Percentiles rank a stretch among this genome's conserved stretches.
Conservation (phyloP, 2,888 invertebrate genomes). For the Mylabris sibirica region DNA sequence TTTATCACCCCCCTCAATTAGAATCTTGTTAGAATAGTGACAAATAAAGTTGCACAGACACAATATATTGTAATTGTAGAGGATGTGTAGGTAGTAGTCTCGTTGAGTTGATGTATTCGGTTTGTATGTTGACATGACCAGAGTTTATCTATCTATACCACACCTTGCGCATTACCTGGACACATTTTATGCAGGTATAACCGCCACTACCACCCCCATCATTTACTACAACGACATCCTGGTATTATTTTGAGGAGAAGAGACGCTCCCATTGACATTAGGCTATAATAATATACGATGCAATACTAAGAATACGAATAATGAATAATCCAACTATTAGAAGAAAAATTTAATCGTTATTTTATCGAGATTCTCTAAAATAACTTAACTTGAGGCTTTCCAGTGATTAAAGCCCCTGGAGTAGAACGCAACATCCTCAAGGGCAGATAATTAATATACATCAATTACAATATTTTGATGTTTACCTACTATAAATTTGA, state of each 20-base stretch:
- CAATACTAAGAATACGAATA: background rate
- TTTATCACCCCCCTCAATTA: conserved; percentile 22
- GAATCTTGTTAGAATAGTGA: conserved; percentile 5
- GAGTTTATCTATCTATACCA: conserved; percentile 45
- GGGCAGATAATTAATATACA: no score
- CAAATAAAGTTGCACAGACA: conserved; percentile 28
- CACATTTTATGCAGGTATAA: conserved; percentile 28
- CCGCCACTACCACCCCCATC: conserved; percentile 27
- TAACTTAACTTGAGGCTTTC: background rate
- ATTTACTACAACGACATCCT: conserved; percentile 24
- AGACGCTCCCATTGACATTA: conserved; percentile 20
- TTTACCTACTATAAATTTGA: no score
- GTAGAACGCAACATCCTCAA: no score
- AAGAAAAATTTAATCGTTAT: no score
- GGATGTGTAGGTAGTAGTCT: conserved; percentile 21
- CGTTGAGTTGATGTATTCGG: conserved; percentile 28
- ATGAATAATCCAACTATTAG: no score
- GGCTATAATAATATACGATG: conserved; percentile 30
- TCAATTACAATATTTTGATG: no score
- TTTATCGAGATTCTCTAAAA: conserved; percentile 26
- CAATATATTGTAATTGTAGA: background rate
- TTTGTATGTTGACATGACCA: conserved; percentile 41
- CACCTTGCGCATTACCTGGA: conserved; percentile 44
- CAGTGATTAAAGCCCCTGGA: no score
- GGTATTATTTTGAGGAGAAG: conserved; percentile 18